Evolutionary conservation across 64 coral and sea anemone species (phyloP).

Genomic region (Montipora sp.): DNA sequence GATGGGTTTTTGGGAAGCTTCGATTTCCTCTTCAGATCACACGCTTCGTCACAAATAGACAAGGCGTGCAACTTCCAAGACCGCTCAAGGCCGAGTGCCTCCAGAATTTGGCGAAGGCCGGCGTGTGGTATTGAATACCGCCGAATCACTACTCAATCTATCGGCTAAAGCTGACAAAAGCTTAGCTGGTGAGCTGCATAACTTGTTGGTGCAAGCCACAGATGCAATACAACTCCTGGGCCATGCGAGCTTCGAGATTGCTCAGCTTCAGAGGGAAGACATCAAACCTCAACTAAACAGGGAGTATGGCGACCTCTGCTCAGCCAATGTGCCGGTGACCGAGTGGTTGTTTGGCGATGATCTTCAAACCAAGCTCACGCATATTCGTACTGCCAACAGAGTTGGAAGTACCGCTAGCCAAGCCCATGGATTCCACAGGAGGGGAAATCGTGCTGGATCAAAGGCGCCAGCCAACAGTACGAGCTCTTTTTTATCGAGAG

Average conservation of each 20-base stretch:
- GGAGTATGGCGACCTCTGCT: too few species aligned
- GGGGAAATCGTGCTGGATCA: neutral
- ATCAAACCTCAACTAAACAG: conserved; percentile 25
- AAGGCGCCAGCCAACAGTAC: neutral
- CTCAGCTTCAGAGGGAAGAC: conserved; percentile 21
- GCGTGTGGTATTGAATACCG: conserved; percentile 33
- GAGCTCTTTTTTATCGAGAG: conserved; percentile 35
- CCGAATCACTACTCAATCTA: conserved; percentile 29
- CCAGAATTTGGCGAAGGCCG: neutral
- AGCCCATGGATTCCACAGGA: conserved; percentile 1
- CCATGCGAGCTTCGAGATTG: conserved; percentile 33
- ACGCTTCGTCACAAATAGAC: too few species aligned
- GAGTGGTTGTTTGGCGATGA: too few species aligned
- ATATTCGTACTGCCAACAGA: neutral
- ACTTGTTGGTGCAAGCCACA: conserved; percentile 16
- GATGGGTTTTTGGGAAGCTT: too few species aligned
- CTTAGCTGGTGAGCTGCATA: conserved; percentile 16
- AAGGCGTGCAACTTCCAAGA: too few species aligned
- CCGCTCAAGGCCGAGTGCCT: too few species aligned
- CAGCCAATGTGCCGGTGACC: too few species aligned
- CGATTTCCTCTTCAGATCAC: too few species aligned
- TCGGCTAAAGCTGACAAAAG: conserved; percentile 15
- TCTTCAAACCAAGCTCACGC: neutral
- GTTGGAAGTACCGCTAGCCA: too few species aligned
- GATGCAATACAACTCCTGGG: conserved; percentile 28